Conservation (phyloP, 2,797 vertebrate species). For the Emys orbicularis region DNA sequence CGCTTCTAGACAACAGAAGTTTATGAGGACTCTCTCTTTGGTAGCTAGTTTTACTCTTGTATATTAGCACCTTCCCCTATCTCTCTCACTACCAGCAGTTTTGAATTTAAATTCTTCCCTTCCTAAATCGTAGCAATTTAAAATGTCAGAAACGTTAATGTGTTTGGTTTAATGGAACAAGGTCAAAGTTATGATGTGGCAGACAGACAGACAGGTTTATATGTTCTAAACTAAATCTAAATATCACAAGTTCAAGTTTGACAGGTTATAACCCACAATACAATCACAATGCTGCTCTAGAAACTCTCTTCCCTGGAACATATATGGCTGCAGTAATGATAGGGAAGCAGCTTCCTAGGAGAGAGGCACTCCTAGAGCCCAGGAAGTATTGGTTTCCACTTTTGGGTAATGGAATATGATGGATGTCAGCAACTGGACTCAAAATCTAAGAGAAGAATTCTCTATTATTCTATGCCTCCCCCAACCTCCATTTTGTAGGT, state of each 20-base stretch:
- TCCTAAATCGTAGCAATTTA: not conserved
- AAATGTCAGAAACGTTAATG: not conserved
- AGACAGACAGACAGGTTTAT: not conserved
- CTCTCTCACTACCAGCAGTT: rapidly evolving
- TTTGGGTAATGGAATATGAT: not conserved
- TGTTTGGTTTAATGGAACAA: not conserved
- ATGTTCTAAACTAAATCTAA: not conserved
- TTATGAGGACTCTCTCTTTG: not conserved
- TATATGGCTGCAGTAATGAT: not conserved
- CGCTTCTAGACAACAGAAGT: not conserved
- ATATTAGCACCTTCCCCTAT: not conserved
- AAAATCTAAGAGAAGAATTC: not conserved
- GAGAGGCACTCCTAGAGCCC: not conserved
- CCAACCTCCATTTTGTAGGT: not conserved
- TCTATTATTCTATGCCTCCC: not conserved
- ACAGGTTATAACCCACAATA: not conserved
- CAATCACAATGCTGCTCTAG: not conserved
- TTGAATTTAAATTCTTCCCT: not conserved
- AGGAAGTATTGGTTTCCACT: not conserved
- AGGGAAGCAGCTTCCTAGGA: not conserved
- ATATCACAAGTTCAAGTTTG: not conserved
- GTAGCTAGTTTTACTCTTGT: not conserved
- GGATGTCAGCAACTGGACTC: not conserved
- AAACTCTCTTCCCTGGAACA: not conserved
- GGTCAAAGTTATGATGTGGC: not conserved